Percentiles rank a stretch among this genome's conserved stretches.
These are phyloP conservation scores for Thaumetopoea pityocampa DNA, from an alignment of 1,140 invertebrate genomes.

Conservation along the genomic window DNA sequence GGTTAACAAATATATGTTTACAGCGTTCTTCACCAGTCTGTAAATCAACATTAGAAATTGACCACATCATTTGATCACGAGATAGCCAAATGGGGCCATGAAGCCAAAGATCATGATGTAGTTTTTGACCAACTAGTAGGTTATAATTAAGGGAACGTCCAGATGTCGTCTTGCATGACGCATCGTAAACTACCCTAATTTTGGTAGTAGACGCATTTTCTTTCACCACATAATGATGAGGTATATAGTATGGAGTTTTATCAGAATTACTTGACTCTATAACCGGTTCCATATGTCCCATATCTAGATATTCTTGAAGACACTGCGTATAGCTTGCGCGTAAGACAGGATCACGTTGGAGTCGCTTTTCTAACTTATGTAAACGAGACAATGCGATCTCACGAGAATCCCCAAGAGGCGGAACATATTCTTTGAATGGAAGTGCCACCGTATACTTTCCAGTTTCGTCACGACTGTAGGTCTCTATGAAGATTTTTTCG, in stretches of 20 bases:
- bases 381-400: neutral
- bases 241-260: neutral
- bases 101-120: too few species aligned
- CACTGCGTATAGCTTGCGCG: neutral
- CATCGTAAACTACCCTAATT: too few species aligned
- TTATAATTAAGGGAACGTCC: too few species aligned
- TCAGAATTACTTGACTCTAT: neutral
- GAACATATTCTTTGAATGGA: neutral
- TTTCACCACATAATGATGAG: slow-evolving; percentile 2
- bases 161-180: too few species aligned
- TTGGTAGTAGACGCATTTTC: neutral
- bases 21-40: too few species aligned
- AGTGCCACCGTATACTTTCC: slow-evolving; percentile 1
- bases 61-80: too few species aligned
- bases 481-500: slow-evolving; percentile 5
- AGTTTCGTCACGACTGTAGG: neutral
- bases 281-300: slow-evolving; percentile 6
- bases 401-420: slow-evolving; percentile 7
- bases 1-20: too few species aligned
- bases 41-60: too few species aligned
- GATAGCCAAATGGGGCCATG: too few species aligned
- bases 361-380: neutral
- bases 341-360: slow-evolving; percentile 1
- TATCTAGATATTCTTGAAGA: slow-evolving; percentile 6
- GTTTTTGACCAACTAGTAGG: too few species aligned